Percentiles rank a stretch among this genome's conserved stretches.
Conservation (phyloP, 2,113 vertebrate genomes). For the Saguinus midas region DNA sequence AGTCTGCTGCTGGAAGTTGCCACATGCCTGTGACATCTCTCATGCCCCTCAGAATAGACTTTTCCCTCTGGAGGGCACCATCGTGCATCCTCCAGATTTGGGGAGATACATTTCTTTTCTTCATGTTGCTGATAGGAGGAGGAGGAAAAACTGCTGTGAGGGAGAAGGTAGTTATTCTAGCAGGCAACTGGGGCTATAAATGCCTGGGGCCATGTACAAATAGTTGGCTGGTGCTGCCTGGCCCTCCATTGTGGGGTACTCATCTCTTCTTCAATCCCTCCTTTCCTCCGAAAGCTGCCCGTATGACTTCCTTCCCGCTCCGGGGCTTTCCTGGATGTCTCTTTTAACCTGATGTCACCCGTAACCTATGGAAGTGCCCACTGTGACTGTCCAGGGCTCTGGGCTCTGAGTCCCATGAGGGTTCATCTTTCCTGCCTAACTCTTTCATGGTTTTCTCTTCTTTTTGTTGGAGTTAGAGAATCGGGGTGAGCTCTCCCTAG, state of each 20-base stretch:
- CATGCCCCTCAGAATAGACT: not conserved
- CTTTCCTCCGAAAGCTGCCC: not conserved
- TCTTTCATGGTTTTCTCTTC: not conserved
- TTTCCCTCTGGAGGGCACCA: not conserved
- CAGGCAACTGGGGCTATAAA: not conserved
- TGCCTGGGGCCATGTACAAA: fast-evolving
- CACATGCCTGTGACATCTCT: not conserved
- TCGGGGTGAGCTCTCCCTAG: not conserved
- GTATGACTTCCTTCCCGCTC: not conserved
- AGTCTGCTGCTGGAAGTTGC: not conserved
- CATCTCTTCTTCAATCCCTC: not conserved
- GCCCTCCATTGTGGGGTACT: fast-evolving
- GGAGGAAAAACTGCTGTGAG: not conserved
- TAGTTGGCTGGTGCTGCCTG: not conserved
- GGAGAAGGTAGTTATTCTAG: not conserved
- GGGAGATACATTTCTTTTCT: not conserved
- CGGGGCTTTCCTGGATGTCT: not conserved
- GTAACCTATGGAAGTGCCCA: not conserved
- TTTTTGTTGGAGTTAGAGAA: not conserved
- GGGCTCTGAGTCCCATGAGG: not conserved
- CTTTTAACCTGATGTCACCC: not conserved
- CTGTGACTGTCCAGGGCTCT: not conserved
- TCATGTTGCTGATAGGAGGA: not conserved
- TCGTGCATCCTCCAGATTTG: not conserved
- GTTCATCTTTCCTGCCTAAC: not conserved